Conservation (phyloP, 2,888 invertebrate genomes). For the Lacanobia wlatinum region DNA sequence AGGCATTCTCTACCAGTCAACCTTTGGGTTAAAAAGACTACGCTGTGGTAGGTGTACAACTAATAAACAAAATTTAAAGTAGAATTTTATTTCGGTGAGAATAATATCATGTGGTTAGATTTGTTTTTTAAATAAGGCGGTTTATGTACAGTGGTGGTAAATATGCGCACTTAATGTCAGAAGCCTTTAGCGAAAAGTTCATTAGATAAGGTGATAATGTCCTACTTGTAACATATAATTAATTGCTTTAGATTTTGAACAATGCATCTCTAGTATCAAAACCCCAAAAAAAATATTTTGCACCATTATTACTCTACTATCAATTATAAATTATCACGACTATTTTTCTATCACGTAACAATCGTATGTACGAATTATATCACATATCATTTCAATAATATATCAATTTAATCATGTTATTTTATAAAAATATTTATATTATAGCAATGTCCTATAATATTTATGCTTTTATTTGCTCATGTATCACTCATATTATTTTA, state of each 20-base stretch:
- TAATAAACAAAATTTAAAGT: too few relatives aligned
- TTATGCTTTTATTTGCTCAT: slow-evolving; percentile 54
- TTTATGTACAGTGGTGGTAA: too few relatives aligned
- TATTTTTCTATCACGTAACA: slow-evolving; percentile 6
- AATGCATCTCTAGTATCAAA: slow-evolving; percentile 51
- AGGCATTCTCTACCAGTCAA: too few relatives aligned
- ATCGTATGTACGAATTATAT: background rate
- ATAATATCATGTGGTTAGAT: too few relatives aligned
- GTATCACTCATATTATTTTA: slow-evolving; percentile 51
- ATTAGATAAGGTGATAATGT: too few relatives aligned
- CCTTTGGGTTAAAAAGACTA: too few relatives aligned
- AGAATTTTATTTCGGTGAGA: too few relatives aligned
- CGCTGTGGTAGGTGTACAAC: too few relatives aligned
- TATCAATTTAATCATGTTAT: background rate
- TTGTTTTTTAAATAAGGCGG: too few relatives aligned
- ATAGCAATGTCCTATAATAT: background rate
- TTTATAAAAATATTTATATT: background rate
- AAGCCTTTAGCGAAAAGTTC: too few relatives aligned
- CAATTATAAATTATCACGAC: slow-evolving; percentile 6
- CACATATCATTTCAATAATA: background rate
- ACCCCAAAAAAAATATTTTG: slow-evolving; percentile 32
- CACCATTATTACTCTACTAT: slow-evolving; percentile 18
- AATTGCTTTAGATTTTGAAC: background rate
- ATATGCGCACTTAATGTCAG: too few relatives aligned
- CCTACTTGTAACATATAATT: too few relatives aligned